Base-by-base conservation (phyloP, 2,888 invertebrate genomes). In the Drosophila kambysellisi region DNA sequence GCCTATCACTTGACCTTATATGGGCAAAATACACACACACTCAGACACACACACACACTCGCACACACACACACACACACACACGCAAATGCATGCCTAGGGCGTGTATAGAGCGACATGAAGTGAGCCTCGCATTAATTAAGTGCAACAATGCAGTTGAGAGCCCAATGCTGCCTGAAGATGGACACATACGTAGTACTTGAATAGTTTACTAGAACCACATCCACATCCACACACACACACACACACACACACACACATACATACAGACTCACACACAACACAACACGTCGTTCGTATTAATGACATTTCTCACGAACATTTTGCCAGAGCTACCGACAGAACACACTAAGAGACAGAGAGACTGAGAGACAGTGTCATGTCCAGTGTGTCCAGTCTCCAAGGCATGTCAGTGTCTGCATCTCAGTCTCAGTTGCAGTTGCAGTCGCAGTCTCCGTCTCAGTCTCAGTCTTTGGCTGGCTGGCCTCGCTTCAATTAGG, bases 401-500 rank as follows among this genome's bases (percentile, higher is more conserved):
- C 77, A 64, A 78, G 78, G 78, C 78, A 78, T 78, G 78, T 81
- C 78, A 81, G 59, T 78, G 81, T 81, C 78, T 78, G 62, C 59
- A 60, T 78, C 48, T 33, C 56, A 20, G 64, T 59, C 43, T 37
- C 73, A 63, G 39, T 63, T 52, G 30, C 52, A 25, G 30, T 33
- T 32, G 53, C 56, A 57, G 52, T 59, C 46, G 37, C 57, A 60
- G 37, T 46, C 56, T 33, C 37, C 6, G n/a, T 25, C 56, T 30
- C n/a, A 11, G 17, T 43, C 46, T 12, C 12, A 41, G 46, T 63
- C 62, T 67, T 39, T 79, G 66, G 70, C 70, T 67, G 65, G 67
- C 81, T 79, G 60, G 82, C 67, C 77, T 85, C 81, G 89, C 89
- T 87, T 92, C 91, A 92, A 92, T 91, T 91, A 91, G 91, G 91